Evolutionary conservation across 2,113 vertebrate genomes (phyloP), one percentile per base, ranked within the genome.

Genomic region (Engystomops pustulosus): DNA sequence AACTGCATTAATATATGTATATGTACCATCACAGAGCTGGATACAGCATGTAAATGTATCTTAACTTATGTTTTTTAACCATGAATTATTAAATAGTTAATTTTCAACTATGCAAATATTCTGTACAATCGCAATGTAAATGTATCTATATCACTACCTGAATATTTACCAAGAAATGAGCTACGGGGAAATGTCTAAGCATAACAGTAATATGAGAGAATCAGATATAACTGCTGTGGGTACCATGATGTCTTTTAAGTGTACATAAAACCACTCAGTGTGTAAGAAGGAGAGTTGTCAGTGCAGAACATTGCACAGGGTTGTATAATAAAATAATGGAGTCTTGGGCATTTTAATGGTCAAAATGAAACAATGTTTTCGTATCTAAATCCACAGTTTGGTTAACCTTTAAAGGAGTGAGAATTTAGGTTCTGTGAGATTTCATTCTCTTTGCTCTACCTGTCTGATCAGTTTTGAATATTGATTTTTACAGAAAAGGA

Each of bases 241-340:
- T 55, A 14, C 27, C 27, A 34, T 76, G 23, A 74, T 74, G 14
- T 74, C 70, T 72, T 45, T 72, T 25, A 72, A 30, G 25, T 49
- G 27, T 75, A 51, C 72, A 76, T 76, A 76, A 51, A 49, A 76
- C 23, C 30, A 53, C 49, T 34, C 18, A n/a, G 47, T 75, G 25
- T 49, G 34, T 41, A 45, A 25, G 23, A 47, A 47, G 69, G 23
- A 70, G 23, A 30, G 44, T 47, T 74, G 5, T 38, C 44, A 30
- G 41, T 20, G 45, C 27, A 75, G 45, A 47, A 25, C 45, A 75
- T 20, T 25, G n/a, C 51, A 47, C 51, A n/a, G 9, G 25, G 4
- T 7, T 30, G 11, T 14, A 47, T 17, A 27, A 49, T 74, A 47
- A 47, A 17, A 49, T 49, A 47, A 30, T 30, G 6, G 0, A 74